These are phyloP conservation scores for Equus quagga DNA, from an alignment of 2,113 vertebrate genomes.

Conservation along the genomic window DNA sequence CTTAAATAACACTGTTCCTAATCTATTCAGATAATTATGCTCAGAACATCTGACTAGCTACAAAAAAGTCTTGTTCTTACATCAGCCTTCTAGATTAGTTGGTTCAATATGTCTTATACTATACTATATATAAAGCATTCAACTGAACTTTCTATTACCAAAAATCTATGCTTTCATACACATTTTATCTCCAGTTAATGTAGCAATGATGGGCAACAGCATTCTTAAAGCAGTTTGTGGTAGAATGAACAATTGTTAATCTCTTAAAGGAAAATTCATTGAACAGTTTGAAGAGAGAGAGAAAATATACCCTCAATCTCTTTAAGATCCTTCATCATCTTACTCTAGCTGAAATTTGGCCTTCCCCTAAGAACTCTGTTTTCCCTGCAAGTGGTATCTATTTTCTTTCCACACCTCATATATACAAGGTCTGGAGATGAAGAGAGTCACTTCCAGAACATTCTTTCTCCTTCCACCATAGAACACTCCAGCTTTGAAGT, in stretches of 20 bases:
- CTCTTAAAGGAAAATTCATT: conserved; percentile 50
- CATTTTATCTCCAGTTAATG: conserved; percentile 61
- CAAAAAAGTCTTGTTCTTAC: conserved; percentile 53
- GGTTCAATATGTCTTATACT: conserved; percentile 16
- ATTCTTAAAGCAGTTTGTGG: conserved; percentile 61
- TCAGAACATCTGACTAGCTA: conserved; percentile 62
- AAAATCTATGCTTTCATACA: conserved; percentile 74
- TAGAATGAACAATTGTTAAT: conserved; percentile 30
- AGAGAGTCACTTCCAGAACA: background rate
- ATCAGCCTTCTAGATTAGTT: conserved; percentile 68
- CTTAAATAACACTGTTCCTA: conserved; percentile 35
- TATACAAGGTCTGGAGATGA: background rate
- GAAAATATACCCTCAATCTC: background rate
- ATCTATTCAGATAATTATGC: conserved; percentile 40
- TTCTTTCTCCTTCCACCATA: background rate
- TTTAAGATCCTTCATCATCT: background rate
- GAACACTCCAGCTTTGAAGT: background rate
- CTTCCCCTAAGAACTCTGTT: background rate
- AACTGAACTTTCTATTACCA: conserved; percentile 65
- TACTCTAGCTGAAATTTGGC: background rate
- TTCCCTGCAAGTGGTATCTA: background rate
- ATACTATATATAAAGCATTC: conserved; percentile 63
- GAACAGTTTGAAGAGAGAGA: background rate
- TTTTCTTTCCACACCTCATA: background rate
- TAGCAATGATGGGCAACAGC: conserved; percentile 48